These are phyloP conservation scores for Stenopsyche tienmushanensis DNA, from an alignment of 1,140 invertebrate species.

Conservation along the genomic window DNA sequence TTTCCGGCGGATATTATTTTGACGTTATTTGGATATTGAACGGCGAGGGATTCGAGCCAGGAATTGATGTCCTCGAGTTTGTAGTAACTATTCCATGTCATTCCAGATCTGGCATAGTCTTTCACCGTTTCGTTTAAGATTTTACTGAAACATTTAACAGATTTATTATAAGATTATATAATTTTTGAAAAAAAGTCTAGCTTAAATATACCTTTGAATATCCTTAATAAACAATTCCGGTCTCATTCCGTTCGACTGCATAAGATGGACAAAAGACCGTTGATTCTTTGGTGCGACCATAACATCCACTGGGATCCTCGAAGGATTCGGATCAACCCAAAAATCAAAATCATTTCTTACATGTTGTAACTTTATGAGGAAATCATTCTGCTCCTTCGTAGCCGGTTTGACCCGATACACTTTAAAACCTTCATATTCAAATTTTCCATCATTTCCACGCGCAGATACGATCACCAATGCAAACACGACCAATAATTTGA, in stretches of 20 bases:
- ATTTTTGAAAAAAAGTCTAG: not conserved
- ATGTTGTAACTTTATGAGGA: no score
- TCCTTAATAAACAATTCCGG: constrained; percentile 44
- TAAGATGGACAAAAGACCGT: constrained; percentile 39
- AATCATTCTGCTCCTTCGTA: constrained; percentile 41
- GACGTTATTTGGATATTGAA: constrained; percentile 54
- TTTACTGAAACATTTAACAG: constrained; percentile 13
- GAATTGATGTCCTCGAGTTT: constrained; percentile 46
- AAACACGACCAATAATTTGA: no score
- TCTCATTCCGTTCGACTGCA: constrained; percentile 35
- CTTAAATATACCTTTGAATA: constrained; percentile 43
- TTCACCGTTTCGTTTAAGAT: constrained; percentile 8
- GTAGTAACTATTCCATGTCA: constrained; percentile 48
- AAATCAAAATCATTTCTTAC: constrained; percentile 27
- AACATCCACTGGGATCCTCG: constrained; percentile 42
- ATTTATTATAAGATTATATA: not conserved
- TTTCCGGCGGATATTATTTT: constrained; percentile 53
- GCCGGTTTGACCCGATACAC: constrained; percentile 48
- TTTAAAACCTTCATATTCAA: constrained; percentile 42
- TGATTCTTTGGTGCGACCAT: constrained; percentile 45
- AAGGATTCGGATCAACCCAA: constrained; percentile 18
- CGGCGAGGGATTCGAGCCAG: constrained; percentile 51
- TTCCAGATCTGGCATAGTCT: not conserved
- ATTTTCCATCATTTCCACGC: no score
- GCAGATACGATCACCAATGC: no score